phyloP scores from a whole-genome alignment of 2,888 invertebrate genomes.

The Drosophila bunnanda region DNA sequence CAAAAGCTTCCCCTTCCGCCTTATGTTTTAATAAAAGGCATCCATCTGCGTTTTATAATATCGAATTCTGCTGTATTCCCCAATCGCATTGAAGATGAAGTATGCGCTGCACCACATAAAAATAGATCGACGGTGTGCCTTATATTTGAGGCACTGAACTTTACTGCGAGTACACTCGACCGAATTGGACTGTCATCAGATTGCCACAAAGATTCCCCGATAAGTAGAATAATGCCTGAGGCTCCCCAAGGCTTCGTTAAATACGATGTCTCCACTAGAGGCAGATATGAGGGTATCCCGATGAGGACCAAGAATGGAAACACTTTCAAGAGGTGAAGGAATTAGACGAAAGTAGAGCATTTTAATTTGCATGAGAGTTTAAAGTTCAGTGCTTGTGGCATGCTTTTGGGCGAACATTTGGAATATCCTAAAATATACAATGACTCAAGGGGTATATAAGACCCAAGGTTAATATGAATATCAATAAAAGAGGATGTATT shows the following conservation, averaged over 20 bases:
- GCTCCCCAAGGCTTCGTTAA: conserved; percentile 46
- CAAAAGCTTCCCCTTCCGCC: background rate
- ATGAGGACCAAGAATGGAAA: conserved; percentile 30
- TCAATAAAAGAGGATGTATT: background rate
- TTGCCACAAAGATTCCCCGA: background rate
- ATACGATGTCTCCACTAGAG: conserved; percentile 27
- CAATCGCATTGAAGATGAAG: conserved; percentile 23
- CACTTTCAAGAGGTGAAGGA: conserved; percentile 59
- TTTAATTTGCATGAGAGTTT: conserved; percentile 21
- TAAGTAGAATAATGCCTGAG: conserved; percentile 48
- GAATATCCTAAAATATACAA: conserved; percentile 1
- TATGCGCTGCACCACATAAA: conserved; percentile 29
- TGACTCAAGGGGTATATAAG: conserved; percentile 14
- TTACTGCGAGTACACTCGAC: conserved; percentile 24
- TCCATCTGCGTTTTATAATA: conserved; percentile 3
- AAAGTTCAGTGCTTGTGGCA: conserved; percentile 28
- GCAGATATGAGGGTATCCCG: conserved; percentile 39
- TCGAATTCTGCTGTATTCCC: conserved; percentile 18
- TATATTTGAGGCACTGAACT: conserved; percentile 42
- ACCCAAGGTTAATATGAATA: background rate
- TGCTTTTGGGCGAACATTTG: conserved; percentile 32
- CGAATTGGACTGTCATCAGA: conserved; percentile 9
- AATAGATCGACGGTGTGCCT: conserved; percentile 27
- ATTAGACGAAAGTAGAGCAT: background rate
- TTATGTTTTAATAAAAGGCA: conserved; percentile 1